A percentile compares a stretch with the other conserved stretches of the same genome.
Evolutionary conservation across 2,888 invertebrate species (phyloP).

Genomic region (Gortyna flavago): DNA sequence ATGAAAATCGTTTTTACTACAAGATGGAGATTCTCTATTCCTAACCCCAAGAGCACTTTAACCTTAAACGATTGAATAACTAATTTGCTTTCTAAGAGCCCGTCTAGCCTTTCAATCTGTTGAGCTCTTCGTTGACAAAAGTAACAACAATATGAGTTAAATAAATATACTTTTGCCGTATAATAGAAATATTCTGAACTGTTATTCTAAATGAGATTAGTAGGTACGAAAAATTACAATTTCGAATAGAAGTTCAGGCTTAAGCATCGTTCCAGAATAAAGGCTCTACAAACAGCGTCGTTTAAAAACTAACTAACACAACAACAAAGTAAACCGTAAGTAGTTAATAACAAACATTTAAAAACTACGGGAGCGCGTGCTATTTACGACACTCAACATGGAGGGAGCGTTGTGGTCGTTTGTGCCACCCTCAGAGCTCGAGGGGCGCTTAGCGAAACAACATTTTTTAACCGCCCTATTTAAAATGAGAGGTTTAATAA

Average conservation of each 20-base stretch:
- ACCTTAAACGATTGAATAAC: background rate
- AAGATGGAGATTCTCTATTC: background rate
- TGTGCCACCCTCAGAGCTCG: constrained; percentile 47
- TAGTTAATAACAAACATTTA: constrained; percentile 53
- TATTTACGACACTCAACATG: constrained; percentile 53
- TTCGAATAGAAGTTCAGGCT: background rate
- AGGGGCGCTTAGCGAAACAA: constrained; percentile 51
- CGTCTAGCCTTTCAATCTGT: background rate
- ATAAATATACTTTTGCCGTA: background rate
- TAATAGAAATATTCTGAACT: background rate
- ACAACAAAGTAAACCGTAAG: constrained; percentile 29
- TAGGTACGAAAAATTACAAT: background rate
- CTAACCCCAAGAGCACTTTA: background rate
- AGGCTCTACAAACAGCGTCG: background rate
- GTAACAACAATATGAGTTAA: background rate
- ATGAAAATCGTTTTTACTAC: background rate
- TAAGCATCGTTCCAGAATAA: background rate
- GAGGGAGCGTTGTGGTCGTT: constrained; percentile 49
- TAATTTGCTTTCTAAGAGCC: background rate
- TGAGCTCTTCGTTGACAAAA: background rate
- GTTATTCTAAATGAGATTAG: background rate
- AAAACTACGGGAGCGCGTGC: constrained; percentile 53
- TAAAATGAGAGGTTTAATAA: constrained; percentile 20
- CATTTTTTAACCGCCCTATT: constrained; percentile 51
- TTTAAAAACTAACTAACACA: constrained; percentile 8